A percentile compares a stretch with the other conserved stretches of the same genome.
These are phyloP conservation scores for Ophioninae sp. DNA, from an alignment of 2,888 invertebrate genomes.

Conservation along the genomic window DNA sequence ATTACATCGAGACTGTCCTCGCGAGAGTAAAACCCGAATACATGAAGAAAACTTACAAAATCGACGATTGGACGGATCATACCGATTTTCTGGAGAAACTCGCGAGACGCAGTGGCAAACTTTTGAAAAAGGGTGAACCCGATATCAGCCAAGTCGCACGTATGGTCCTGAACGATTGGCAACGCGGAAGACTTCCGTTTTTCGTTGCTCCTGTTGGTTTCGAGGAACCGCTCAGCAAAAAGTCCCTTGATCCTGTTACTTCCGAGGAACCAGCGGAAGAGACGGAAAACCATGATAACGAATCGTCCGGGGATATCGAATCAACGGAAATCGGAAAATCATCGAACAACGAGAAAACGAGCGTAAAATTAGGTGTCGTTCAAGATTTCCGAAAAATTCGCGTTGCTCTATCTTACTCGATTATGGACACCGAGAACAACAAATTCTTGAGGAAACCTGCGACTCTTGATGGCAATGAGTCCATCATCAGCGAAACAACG, in stretches of 20 bases:
- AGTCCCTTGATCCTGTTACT: slow-evolving; percentile 69
- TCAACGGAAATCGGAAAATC: slow-evolving; percentile 32
- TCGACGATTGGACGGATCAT: slow-evolving; percentile 90
- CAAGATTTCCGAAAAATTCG: slow-evolving; percentile 92
- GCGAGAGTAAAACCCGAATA: slow-evolving; percentile 94
- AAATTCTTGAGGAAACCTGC: slow-evolving; percentile 46
- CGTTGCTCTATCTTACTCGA: slow-evolving; percentile 87
- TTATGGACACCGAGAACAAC: slow-evolving; percentile 80
- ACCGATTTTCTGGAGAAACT: slow-evolving; percentile 96
- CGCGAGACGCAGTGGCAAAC: slow-evolving; percentile 92
- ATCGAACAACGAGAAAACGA: slow-evolving; percentile 57
- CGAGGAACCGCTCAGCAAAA: slow-evolving; percentile 82
- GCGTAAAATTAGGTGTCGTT: slow-evolving; percentile 82
- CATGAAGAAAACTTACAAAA: slow-evolving; percentile 93
- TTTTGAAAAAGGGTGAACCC: slow-evolving; percentile 98
- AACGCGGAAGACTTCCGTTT: slow-evolving; percentile 97
- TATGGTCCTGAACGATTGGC: slow-evolving; percentile 99
- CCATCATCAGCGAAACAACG: slow-evolving; percentile 80
- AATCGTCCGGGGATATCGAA: slow-evolving; percentile 41
- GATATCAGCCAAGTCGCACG: slow-evolving; percentile 93
- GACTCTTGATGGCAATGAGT: slow-evolving; percentile 75
- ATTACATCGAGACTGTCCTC: slow-evolving; percentile 94
- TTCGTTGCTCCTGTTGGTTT: slow-evolving; percentile 92
- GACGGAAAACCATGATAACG: slow-evolving; percentile 21
- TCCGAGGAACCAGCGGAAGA: slow-evolving; percentile 80